phyloP scores from a whole-genome alignment of 30 jellyfish, hydroid and myxozoan genomes.

The Sanderia malayensis region DNA sequence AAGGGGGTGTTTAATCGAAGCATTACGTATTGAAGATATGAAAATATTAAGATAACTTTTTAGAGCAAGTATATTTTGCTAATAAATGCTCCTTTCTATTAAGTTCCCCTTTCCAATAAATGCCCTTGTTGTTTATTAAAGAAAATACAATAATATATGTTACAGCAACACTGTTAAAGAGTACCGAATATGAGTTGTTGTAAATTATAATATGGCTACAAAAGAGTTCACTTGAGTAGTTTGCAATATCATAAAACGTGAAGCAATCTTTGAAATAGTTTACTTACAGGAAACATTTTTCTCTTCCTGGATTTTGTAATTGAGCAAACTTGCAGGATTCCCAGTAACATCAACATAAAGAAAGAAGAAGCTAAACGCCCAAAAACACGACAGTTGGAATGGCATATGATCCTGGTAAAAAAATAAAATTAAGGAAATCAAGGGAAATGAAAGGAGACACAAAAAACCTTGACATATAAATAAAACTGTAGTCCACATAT shows the following conservation, averaged over 20 bases:
- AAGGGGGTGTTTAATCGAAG: too few species aligned
- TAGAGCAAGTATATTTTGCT: background rate
- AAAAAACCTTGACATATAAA: too few species aligned
- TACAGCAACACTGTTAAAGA: too few species aligned
- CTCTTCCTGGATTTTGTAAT: slow-evolving; percentile 83
- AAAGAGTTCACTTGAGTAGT: too few species aligned
- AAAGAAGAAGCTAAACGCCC: slow-evolving; percentile 66
- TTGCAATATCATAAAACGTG: too few species aligned
- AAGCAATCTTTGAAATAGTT: too few species aligned
- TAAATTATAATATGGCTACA: too few species aligned
- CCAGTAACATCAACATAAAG: too few species aligned
- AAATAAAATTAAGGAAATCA: too few species aligned
- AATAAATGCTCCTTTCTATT: background rate
- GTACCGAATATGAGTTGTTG: too few species aligned
- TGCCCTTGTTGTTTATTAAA: background rate
- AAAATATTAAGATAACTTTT: background rate
- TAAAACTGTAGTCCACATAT: too few species aligned
- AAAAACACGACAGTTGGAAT: slow-evolving; percentile 41
- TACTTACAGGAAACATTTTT: slow-evolving; percentile 58
- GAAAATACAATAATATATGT: background rate
- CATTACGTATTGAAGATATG: background rate
- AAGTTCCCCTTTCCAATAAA: background rate
- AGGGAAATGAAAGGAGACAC: too few species aligned
- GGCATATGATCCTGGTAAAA: slow-evolving; percentile 17
- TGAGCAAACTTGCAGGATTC: slow-evolving; percentile 65